Evolutionary conservation across 2,888 invertebrate genomes (phyloP), one percentile per base, ranked within the genome.

Genomic region (Strigamia maritima): DNA sequence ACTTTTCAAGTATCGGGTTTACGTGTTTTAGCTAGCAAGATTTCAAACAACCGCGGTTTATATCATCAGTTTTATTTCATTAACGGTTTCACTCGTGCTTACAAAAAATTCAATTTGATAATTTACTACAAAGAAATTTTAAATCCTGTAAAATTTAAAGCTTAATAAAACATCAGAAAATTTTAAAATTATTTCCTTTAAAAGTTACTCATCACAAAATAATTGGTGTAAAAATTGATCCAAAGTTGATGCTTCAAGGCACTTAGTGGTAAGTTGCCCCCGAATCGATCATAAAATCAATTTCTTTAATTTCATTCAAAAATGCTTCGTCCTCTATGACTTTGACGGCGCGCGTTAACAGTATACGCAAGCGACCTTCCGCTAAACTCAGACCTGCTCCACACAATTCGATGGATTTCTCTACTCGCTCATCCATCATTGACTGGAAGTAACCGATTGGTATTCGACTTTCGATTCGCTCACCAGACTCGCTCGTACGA

Each of bases 361-460:
- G 88, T 80, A 88, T 87, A 78, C 90, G 86, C 75, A 95, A 87
- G 81, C 90, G 89, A 6, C 90, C 90, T 80, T 89, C 88, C 76
- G 89, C 88, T 85, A 93, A 89, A 84, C 91, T 91, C 86, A 94
- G 88, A 85, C 93, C 93, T 75, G 90, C 88, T 85, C 92, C 91
- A 86, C 94, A 91, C 82, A 91, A 89, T 80, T 89, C 87, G 80
- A 93, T 80, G 81, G 82, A 75, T 82, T 81, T 28, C 75, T 60
- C 16, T 80, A 81, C 8, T 82, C 82, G 75, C 87, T 84, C 90
- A 26, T 70, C 70, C 1, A 70, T n/a, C n/a, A 16, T 4, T 1
- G 70, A 70, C 12, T 28, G 14, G n/a, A 70, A 70, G 28, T 70
- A 70, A 16, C 70, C n/a, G 24, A 14, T 24, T 6, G 70, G 70